Percentiles rank a stretch among this genome's conserved stretches.
Conservation (phyloP, 2,113 vertebrate species). For the Gadus chalcogrammus region DNA sequence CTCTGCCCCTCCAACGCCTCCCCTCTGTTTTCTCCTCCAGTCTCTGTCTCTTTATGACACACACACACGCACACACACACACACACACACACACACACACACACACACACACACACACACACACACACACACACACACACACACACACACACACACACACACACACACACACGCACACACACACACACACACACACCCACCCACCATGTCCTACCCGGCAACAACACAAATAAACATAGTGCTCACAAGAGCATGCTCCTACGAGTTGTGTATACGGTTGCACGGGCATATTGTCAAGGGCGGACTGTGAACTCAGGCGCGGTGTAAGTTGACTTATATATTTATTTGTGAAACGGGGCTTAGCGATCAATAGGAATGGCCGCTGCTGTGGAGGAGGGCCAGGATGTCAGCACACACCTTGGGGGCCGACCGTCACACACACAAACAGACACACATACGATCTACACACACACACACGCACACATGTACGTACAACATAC, state of each 20-base stretch:
- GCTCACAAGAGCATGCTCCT: conserved; percentile 7
- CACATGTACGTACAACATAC: neutral
- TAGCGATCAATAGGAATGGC: conserved; percentile 70
- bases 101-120: neutral
- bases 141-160: conserved; percentile 1
- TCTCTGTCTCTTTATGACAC: conserved; percentile 21
- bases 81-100: conserved; percentile 1
- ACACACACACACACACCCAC: conserved; percentile 1
- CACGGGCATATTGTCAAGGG: conserved; percentile 64
- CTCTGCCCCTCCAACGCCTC: conserved; percentile 57
- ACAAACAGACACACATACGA: neutral
- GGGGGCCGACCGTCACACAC: neutral
- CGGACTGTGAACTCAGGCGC: conserved; percentile 67
- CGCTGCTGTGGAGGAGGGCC: conserved; percentile 43
- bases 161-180: conserved; percentile 1
- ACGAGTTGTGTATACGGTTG: neutral
- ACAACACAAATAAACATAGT: too few species aligned
- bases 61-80: too few species aligned
- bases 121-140: too few species aligned
- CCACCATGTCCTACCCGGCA: neutral
- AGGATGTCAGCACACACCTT: neutral
- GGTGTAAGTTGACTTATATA: conserved; percentile 62
- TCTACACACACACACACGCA: neutral
- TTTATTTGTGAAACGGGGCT: conserved; percentile 56
- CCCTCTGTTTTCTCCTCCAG: conserved; percentile 22